phyloP scores from a whole-genome alignment of 2,113 vertebrate species.

The Tragelaphus scriptus region DNA sequence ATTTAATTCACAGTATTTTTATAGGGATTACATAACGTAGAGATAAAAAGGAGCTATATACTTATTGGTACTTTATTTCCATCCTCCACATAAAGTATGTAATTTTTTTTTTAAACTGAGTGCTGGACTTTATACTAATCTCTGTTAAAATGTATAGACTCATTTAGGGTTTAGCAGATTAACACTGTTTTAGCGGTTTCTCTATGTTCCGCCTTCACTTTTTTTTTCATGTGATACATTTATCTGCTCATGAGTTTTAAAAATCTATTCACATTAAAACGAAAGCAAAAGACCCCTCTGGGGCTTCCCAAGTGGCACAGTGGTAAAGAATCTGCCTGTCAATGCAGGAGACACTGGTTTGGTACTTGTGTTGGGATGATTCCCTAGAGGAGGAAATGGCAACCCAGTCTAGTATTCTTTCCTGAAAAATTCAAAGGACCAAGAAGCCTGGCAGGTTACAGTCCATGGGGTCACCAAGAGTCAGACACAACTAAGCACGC shows the following conservation, averaged over 20 bases:
- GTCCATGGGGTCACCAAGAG: not conserved
- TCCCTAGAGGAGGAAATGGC: not conserved
- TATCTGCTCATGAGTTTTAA: not conserved
- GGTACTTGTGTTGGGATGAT: not conserved
- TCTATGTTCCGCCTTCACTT: not conserved
- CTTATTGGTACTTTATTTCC: not conserved
- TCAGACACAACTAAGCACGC: not conserved
- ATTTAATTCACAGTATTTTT: not conserved
- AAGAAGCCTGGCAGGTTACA: not conserved
- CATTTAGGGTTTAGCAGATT: slow-evolving; percentile 32
- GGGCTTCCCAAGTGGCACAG: not conserved
- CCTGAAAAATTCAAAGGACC: not conserved
- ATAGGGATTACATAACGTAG: not conserved
- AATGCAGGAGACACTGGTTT: not conserved
- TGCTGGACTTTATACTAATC: not conserved
- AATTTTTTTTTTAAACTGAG: not conserved
- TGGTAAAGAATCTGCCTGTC: not conserved
- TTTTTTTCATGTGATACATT: not conserved
- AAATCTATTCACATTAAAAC: slow-evolving; percentile 39
- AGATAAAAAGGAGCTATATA: not conserved
- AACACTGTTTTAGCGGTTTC: not conserved
- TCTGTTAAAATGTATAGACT: not conserved
- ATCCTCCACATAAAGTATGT: not conserved
- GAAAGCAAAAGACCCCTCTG: not conserved
- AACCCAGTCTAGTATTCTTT: not conserved